These are phyloP conservation scores for Tinamus guttatus DNA, from an alignment of 2,113 vertebrate species.

Conservation along the genomic window DNA sequence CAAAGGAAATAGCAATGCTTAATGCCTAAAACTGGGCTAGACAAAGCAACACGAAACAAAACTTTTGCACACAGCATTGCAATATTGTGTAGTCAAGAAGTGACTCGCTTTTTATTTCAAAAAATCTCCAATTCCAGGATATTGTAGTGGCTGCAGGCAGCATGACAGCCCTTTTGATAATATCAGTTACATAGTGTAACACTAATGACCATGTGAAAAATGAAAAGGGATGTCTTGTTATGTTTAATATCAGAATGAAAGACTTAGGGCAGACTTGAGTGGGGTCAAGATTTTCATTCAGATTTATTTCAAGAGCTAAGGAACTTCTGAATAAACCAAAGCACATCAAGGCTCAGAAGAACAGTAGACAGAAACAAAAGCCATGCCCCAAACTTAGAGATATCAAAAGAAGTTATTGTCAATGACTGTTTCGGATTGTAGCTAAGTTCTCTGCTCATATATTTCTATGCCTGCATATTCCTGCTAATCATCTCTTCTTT, in stretches of 20 bases:
- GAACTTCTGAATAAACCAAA: background rate
- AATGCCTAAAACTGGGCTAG: background rate
- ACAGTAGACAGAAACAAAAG: background rate
- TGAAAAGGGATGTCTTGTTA: background rate
- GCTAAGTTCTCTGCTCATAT: background rate
- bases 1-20: background rate
- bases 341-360: background rate
- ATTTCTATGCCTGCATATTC: background rate
- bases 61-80: background rate
- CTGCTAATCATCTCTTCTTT: background rate
- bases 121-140: conserved; percentile 20
- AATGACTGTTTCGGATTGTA: background rate
- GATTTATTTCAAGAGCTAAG: background rate
- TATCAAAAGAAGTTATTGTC: background rate
- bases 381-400: background rate
- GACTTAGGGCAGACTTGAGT: background rate
- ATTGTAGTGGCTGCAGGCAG: background rate
- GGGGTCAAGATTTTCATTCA: background rate
- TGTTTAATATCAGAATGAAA: background rate
- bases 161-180: background rate
- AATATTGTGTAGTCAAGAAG: background rate
- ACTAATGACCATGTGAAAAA: background rate
- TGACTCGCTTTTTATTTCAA: background rate
- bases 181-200: background rate
- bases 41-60: conserved; percentile 1